Percentiles rank a stretch among this genome's conserved stretches.
Evolutionary conservation across 2,888 invertebrate species (phyloP).

Genomic region (Caenorhabditis drosophilae): DNA sequence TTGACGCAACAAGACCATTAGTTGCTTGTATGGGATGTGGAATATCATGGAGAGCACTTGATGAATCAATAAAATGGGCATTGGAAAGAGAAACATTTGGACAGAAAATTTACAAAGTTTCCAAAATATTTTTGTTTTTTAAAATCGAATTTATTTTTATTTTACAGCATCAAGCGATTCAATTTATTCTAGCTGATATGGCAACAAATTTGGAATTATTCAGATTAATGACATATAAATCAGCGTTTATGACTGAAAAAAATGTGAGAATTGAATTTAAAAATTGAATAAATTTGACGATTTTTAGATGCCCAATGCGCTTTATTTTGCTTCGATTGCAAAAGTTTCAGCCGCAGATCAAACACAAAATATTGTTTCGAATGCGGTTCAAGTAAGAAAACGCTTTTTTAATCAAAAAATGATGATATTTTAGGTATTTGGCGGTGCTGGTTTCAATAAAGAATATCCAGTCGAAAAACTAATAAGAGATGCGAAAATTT

Average conservation of each 20-base stretch:
- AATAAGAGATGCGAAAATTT: slow-evolving; percentile 98
- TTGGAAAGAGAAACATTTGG: slow-evolving; percentile 91
- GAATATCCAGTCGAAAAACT: slow-evolving; percentile 98
- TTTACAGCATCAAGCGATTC: slow-evolving; percentile 79
- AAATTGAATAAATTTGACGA: neutral
- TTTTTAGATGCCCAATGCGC: slow-evolving; percentile 15
- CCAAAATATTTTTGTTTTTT: neutral
- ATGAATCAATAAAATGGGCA: slow-evolving; percentile 89
- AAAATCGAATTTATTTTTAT: neutral
- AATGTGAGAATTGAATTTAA: slow-evolving; percentile 19
- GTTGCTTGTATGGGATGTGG: slow-evolving; percentile 91
- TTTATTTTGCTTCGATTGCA: slow-evolving; percentile 85
- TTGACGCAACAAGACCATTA: slow-evolving; percentile 82
- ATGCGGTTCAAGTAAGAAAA: slow-evolving; percentile 79
- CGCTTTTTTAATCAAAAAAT: neutral
- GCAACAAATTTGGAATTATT: slow-evolving; percentile 85
- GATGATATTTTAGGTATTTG: slow-evolving; percentile 54
- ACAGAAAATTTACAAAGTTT: no score
- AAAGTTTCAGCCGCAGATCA: slow-evolving; percentile 89
- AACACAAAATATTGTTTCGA: slow-evolving; percentile 89
- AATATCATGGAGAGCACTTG: slow-evolving; percentile 84
- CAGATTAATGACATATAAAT: slow-evolving; percentile 82
- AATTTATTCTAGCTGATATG: slow-evolving; percentile 95
- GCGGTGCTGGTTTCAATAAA: slow-evolving; percentile 78
- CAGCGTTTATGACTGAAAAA: slow-evolving; percentile 87